Conservation (phyloP, 2,888 invertebrate species). For the Muschampia plurimacula region DNA sequence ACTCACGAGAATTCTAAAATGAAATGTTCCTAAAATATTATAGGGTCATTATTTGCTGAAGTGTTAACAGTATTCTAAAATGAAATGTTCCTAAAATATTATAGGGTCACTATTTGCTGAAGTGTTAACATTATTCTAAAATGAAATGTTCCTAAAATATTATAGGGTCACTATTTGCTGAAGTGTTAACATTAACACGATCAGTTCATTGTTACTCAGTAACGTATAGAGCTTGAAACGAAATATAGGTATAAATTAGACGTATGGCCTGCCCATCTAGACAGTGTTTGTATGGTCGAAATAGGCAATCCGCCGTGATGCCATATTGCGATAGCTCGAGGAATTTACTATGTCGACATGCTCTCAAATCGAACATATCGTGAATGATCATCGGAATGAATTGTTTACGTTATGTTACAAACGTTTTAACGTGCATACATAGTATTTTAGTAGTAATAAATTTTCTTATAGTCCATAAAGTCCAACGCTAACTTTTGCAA, state of each 20-base stretch:
- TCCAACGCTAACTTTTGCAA: conserved; percentile 3
- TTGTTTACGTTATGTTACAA: conserved; percentile 1
- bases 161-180: too few relatives aligned
- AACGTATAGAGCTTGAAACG: not conserved
- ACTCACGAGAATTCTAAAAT: too few relatives aligned
- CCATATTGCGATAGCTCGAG: conserved; percentile 27
- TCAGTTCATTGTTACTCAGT: conserved; percentile 5
- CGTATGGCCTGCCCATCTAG: not conserved
- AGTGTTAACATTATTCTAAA: too few relatives aligned
- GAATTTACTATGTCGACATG: conserved; percentile 35
- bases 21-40: too few relatives aligned
- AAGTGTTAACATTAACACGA: not conserved
- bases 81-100: too few relatives aligned
- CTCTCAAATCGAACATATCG: conserved; percentile 35
- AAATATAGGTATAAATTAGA: not conserved
- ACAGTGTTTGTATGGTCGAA: conserved; percentile 17
- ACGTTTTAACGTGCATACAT: conserved; percentile 28
- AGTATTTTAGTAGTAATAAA: conserved; percentile 34
- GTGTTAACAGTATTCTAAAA: too few relatives aligned
- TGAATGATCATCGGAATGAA: conserved; percentile 33
- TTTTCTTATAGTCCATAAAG: conserved; percentile 4
- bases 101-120: too few relatives aligned
- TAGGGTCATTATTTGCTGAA: too few relatives aligned
- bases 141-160: too few relatives aligned
- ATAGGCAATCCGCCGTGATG: conserved; percentile 32